Base-by-base conservation (phyloP, 92 coral and sea anemone species). In the Bergia sp. region DNA sequence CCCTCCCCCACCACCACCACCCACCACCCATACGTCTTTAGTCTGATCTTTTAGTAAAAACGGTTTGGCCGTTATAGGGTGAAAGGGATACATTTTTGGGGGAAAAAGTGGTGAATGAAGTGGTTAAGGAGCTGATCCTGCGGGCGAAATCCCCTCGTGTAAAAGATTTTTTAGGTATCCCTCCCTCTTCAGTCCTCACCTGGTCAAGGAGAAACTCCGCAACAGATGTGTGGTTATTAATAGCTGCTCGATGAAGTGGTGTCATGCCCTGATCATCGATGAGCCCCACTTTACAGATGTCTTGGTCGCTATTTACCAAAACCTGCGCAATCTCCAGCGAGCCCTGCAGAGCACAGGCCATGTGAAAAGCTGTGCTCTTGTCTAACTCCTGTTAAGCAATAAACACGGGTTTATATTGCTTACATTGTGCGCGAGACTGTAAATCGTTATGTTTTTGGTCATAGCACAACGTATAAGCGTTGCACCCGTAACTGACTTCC, bases 281-380 rank as follows among this genome's bases (percentile, higher is more conserved):
- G 37, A 95, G 57, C 45, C 73, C 83, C 12, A 82, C 80, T 71
- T 80, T 87, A 64, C 91, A 93, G 42, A 92, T 53, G 12, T 92
- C 98, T 9, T 37, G 94, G 37, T 85, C 88, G 23, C 90, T 89
- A 42, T 75, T 79, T 12, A 82, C 75, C 18, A 95, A 37, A 69
- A 93, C 72, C 82, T 95, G 98, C 29, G 90, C 98, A 5, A 95
- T 95, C 86, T 95, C 98, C 69, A 94, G 79, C 0, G 98, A 93
- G 73, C 98, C 96, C 42, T 92, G 29, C 29, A 29, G 98, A 10
- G 95, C 85, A 69, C 98, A 93, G 1, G 98, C 98, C 55, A 95
- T 57, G 37, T 95, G 98, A 69, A 95, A 91, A 1, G 98, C 96
- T 6, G 98, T 95, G 57, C 94, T 90, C 61, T 88, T 91, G 86